phyloP scores from a whole-genome alignment of 2,113 vertebrate genomes.

The Phylloscopus trochiloides region DNA sequence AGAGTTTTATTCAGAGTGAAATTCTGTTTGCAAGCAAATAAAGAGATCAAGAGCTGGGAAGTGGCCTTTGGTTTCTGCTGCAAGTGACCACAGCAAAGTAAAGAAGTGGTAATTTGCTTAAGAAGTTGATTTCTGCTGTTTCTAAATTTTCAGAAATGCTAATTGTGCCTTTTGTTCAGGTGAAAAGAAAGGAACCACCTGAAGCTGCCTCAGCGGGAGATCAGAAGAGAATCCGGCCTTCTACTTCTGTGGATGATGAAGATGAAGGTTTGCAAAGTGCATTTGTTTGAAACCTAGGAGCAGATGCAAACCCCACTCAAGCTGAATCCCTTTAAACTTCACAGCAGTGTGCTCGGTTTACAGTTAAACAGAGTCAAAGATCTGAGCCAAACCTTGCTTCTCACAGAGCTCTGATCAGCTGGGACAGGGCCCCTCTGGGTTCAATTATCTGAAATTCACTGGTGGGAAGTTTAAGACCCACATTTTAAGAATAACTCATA shows the following conservation, averaged over 20 bases:
- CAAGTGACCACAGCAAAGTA: neutral
- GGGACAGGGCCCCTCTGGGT: neutral
- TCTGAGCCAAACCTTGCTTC: neutral
- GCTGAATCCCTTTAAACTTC: slow-evolving; percentile 32
- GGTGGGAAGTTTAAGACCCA: neutral
- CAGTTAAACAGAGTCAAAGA: neutral
- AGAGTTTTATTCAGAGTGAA: slow-evolving; percentile 25
- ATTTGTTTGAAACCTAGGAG: slow-evolving; percentile 22
- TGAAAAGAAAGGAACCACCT: slow-evolving; percentile 96
- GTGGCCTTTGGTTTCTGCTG: neutral
- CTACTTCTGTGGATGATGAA: slow-evolving; percentile 91
- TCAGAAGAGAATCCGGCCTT: slow-evolving; percentile 91
- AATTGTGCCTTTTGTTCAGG: slow-evolving; percentile 76
- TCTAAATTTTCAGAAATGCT: slow-evolving; percentile 51
- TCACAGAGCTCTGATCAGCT: neutral
- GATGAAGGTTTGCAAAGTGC: slow-evolving; percentile 85
- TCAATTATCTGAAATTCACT: neutral
- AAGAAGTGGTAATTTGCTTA: slow-evolving; percentile 21
- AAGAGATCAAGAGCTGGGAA: slow-evolving; percentile 30
- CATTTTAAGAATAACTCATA: neutral
- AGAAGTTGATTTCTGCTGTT: slow-evolving; percentile 47
- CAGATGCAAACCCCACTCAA: slow-evolving; percentile 11
- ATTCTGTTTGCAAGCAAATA: slow-evolving; percentile 3
- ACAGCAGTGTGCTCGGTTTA: neutral
- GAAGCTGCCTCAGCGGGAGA: slow-evolving; percentile 84